These are phyloP conservation scores for Centroberyx gerrardi DNA, from an alignment of 2,797 vertebrate genomes.

Conservation along the genomic window DNA sequence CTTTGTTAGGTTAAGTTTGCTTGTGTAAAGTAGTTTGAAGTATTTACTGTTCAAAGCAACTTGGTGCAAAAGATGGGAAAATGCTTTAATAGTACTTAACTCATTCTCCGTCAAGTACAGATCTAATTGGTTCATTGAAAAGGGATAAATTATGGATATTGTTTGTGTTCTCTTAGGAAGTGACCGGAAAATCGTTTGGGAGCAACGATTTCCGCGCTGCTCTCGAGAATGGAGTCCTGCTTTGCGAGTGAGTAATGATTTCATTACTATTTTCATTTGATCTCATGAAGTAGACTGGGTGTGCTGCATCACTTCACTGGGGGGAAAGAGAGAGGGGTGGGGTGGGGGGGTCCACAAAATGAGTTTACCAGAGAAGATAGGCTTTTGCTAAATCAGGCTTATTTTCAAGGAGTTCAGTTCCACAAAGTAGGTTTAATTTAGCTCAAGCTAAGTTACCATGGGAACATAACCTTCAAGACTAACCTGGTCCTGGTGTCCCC, in stretches of 20 bases:
- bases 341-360: no score
- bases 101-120: neutral
- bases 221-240: conserved; percentile 93
- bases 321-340: no score
- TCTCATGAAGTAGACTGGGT: no score
- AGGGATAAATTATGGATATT: neutral
- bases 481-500: no score
- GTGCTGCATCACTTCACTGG: no score
- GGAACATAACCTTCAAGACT: no score
- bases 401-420: no score
- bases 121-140: neutral
- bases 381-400: no score
- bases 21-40: neutral
- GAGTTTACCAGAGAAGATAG: no score
- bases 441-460: no score
- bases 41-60: conserved; percentile 5
- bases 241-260: conserved; percentile 91
- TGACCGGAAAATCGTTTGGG: conserved; percentile 92
- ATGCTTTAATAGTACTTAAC: neutral
- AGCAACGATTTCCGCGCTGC: conserved; percentile 91
- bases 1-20: neutral
- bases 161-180: conserved; percentile 81
- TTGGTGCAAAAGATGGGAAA: neutral
- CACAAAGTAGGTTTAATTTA: no score
- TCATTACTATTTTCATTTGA: neutral